Evolutionary conservation across 1,140 invertebrate genomes (phyloP), one percentile per base, ranked within the genome.

Genomic region (Drosophila pallidifrons): DNA sequence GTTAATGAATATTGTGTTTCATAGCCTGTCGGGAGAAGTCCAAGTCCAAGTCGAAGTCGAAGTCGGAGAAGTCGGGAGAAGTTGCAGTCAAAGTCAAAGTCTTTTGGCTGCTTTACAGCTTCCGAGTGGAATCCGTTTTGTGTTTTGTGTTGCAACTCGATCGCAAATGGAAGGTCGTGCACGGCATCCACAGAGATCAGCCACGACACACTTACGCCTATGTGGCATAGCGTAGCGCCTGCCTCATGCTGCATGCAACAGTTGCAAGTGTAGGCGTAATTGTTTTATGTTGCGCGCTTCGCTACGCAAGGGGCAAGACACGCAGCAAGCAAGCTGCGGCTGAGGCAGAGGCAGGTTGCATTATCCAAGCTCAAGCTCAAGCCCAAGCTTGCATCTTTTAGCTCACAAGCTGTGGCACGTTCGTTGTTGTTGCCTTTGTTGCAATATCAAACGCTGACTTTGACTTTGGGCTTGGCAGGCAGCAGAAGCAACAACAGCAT

Each of bases 1-100:
- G 85, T 89, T 89, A 89, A 89, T 89, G 85, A 89, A 89, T 89
- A 89, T 88, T 83, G 81, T 89, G 85, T 89, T 89, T 82, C 85
- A 88, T 88, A 79, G 85, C 79, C 85, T 38, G 78, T 71, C 80
- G 59, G 60, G 80, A 81, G 81, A 85, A 83, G 81, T 58, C 82
- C 20, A 25, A 25, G 20, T 25, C 20, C 0, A 25, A 25, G 20
- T 25, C 3, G 20, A 25, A 25, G 20, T 25, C 20, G 20, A 25
- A 25, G 20, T 20, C 20, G n/a, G n/a, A n/a, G 1, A 20, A 20
- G 20, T 25, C 20, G 20, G 20, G 20, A 25, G 3, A 25, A 25
- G 20, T 25, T 25, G 20, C 4, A 16, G 38, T 28, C 55, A 58
- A 25, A 16, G 38, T 28, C 55, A 58, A 63, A 72, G 70, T 77